Base-by-base conservation (phyloP, 2,113 vertebrate genomes). In the Colius striatus region DNA sequence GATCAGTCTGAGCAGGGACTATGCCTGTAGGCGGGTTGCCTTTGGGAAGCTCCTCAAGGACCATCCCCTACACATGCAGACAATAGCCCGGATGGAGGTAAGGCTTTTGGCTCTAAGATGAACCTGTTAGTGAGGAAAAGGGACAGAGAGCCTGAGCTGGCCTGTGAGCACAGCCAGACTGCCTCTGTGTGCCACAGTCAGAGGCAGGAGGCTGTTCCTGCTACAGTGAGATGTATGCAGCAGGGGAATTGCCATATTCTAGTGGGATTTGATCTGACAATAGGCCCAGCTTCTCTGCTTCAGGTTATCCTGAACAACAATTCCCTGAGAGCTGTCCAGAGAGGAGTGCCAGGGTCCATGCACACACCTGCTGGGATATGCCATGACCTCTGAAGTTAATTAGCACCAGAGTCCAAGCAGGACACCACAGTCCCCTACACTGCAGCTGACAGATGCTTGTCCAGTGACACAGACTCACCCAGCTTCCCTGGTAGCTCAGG, bases 1-100 rank as follows among this genome's bases (percentile, higher is more conserved):
- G 82, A 94, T 98, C 67, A 98, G 96, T 65, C 92, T 99, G 95
- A 98, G 98, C 84, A 96, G 98, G 90, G 98, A 99, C 41, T 99
- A 99, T 0, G 97, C 99, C 66, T 73, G 95, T 21, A 98, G 94
- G 74, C 98, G 98, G 25, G 94, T 96, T 45, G 98, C 97, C 51
- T 99, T 99, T 54, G 98, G 98, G 61, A 99, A 98, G 81, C 95
- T 97, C 75, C 97, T 99, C 85, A 98, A 98, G 96, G 98, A 98
- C 87, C 98, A 98, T 85, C 97, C 98, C 27, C 97, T 99, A 26
- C 98, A 99, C 65, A 60, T 98, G 67, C 98, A 99, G 96, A 99
- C 97, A 0, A 93, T 99, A 41, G 98, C 98, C 20, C 94, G 98
- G 74, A 98, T 99, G 98, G 98, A 99, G 98, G 98, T 98, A 29